Percentiles rank a stretch among this genome's conserved stretches.
Conservation (phyloP, 1,140 invertebrate species). For the Nilaparvata lugens region DNA sequence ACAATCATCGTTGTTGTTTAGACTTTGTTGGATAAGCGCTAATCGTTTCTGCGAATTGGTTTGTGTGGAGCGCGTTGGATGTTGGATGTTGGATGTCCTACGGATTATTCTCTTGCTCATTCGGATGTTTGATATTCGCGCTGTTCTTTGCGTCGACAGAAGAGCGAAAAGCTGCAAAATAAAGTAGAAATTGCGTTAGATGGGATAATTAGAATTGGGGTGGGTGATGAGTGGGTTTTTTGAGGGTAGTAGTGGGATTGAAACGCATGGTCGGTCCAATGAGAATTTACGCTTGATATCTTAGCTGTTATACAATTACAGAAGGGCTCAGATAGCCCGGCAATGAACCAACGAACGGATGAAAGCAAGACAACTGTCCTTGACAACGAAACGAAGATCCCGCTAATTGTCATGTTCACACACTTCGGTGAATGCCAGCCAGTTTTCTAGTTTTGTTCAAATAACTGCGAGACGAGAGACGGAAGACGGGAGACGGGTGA, state of each 20-base stretch:
- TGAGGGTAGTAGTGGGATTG: neutral
- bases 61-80: too few relatives aligned
- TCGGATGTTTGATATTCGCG: too few relatives aligned
- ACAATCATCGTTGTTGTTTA: too few relatives aligned
- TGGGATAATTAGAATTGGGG: neutral
- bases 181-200: neutral
- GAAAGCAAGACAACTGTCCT: neutral
- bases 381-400: neutral
- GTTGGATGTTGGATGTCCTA: too few relatives aligned
- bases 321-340: neutral
- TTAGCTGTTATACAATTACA: conserved; percentile 3
- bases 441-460: too few relatives aligned
- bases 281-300: neutral
- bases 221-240: neutral
- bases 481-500: too few relatives aligned
- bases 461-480: too few relatives aligned
- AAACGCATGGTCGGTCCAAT: neutral
- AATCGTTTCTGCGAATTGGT: too few relatives aligned
- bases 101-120: too few relatives aligned
- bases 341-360: neutral
- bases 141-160: neutral
- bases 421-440: neutral
- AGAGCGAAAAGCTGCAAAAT: neutral
- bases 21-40: too few relatives aligned
- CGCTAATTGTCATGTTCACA: conserved; percentile 1